A percentile compares a stretch with the other conserved stretches of the same genome.
Conservation (phyloP, 2,888 invertebrate genomes). For the Cosmopolites sordidus region DNA sequence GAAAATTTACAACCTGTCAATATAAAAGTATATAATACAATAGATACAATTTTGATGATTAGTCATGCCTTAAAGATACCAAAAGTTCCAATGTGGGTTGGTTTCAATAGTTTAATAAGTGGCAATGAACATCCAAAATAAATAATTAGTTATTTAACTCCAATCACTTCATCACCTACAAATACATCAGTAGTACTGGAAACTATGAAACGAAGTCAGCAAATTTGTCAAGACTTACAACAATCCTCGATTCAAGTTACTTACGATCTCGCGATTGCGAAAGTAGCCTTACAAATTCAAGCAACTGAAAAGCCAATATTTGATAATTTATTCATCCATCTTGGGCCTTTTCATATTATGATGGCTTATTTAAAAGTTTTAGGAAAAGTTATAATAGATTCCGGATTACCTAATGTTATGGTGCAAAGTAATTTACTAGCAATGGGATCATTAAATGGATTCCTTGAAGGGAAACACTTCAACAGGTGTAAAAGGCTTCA, state of each 20-base stretch:
- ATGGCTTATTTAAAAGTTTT: not conserved
- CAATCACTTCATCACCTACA: constrained; percentile 36
- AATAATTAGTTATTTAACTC: constrained; percentile 34
- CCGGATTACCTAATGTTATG: too few relatives aligned
- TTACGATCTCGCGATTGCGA: constrained; percentile 34
- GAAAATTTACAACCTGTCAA: not conserved
- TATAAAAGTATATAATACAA: constrained; percentile 8
- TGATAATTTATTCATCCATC: too few relatives aligned
- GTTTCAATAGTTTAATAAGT: constrained; percentile 25
- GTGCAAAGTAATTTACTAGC: too few relatives aligned
- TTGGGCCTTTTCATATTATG: too few relatives aligned
- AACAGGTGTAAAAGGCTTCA: too few relatives aligned
- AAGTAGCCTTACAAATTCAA: constrained; percentile 6
- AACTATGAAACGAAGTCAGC: constrained; percentile 30
- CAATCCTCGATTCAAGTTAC: too few relatives aligned
- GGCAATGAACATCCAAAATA: constrained; percentile 26
- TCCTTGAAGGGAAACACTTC: too few relatives aligned
- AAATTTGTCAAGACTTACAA: constrained; percentile 31
- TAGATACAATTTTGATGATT: constrained; percentile 14
- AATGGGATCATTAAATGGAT: too few relatives aligned
- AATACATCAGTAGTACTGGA: constrained; percentile 30
- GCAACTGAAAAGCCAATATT: not conserved
- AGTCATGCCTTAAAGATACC: constrained; percentile 13
- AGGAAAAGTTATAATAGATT: too few relatives aligned
- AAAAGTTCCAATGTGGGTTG: constrained; percentile 21